Conservation (phyloP, 2,888 invertebrate species). For the Opisthograptis luteolata region DNA sequence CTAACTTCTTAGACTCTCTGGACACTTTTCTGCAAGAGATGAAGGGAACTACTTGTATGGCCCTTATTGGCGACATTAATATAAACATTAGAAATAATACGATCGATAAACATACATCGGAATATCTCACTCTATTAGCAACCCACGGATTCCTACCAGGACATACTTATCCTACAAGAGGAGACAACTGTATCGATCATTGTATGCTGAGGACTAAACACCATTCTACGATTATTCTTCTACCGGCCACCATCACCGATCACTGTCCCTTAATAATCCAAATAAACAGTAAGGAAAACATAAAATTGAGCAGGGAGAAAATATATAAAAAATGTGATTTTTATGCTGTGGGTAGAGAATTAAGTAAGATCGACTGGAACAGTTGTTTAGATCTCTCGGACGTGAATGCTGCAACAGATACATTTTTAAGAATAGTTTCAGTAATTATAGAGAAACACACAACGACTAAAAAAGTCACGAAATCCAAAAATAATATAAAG, state of each 20-base stretch:
- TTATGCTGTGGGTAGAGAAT: not conserved
- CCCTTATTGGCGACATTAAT: slow-evolving; percentile 1
- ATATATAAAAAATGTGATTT: not conserved
- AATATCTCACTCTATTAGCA: not conserved
- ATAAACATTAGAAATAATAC: not conserved
- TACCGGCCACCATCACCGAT: slow-evolving; percentile 5
- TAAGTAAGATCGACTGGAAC: not conserved
- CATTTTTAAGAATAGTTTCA: not conserved
- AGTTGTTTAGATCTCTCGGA: not conserved
- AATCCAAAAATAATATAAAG: not conserved
- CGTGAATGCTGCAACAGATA: slow-evolving; percentile 2
- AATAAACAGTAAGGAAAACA: not conserved
- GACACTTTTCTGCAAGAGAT: not conserved
- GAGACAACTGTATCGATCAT: slow-evolving; percentile 7
- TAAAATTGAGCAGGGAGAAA: not conserved
- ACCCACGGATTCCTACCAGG: slow-evolving; percentile 5
- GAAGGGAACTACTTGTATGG: not conserved
- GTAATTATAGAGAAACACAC: not conserved
- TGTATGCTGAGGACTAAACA: slow-evolving; percentile 5
- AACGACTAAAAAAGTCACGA: not conserved
- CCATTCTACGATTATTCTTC: not conserved
- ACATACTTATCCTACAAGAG: not conserved
- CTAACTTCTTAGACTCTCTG: not conserved
- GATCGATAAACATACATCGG: not conserved
- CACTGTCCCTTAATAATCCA: slow-evolving; percentile 1